A percentile compares a stretch with the other conserved stretches of the same genome.
Evolutionary conservation across 2,797 vertebrate genomes (phyloP).

Genomic region (Semotilus atromaculatus): DNA sequence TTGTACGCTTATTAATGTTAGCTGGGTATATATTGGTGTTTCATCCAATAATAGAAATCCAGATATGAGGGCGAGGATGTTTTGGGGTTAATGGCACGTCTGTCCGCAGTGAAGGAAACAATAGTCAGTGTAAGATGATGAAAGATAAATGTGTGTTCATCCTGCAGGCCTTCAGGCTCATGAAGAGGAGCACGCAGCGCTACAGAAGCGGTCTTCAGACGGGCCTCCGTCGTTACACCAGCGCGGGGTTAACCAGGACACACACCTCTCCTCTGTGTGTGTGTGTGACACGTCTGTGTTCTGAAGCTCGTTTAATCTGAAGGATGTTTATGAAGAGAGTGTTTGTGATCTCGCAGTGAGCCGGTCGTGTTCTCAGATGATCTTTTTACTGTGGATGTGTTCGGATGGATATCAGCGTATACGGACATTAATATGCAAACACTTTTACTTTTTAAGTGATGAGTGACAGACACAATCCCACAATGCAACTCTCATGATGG

Average conservation of each 20-base stretch:
- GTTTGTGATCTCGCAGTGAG: no score
- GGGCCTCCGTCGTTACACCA: constrained; percentile 74
- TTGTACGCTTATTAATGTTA: not conserved
- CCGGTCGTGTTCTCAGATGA: no score
- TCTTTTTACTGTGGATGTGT: no score
- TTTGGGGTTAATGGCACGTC: not conserved
- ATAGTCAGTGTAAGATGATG: constrained; percentile 73
- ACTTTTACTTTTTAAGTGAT: not conserved
- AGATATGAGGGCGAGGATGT: not conserved
- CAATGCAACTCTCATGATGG: not conserved
- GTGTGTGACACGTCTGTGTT: constrained; percentile 59
- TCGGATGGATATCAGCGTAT: no score
- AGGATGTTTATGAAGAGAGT: constrained; percentile 5
- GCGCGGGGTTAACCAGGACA: constrained; percentile 69
- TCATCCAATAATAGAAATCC: not conserved
- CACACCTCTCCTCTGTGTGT: constrained; percentile 70
- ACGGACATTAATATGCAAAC: not conserved
- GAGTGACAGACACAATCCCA: not conserved
- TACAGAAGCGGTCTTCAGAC: constrained; percentile 73
- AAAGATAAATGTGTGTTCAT: constrained; percentile 81
- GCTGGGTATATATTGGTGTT: not conserved
- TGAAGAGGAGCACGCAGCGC: constrained; percentile 70
- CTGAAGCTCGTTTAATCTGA: not conserved
- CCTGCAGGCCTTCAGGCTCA: constrained; percentile 76
- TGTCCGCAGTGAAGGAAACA: constrained; percentile 72